Evolutionary conservation across 2,888 invertebrate species (phyloP).

Genomic region (Andricus quercusramuli): DNA sequence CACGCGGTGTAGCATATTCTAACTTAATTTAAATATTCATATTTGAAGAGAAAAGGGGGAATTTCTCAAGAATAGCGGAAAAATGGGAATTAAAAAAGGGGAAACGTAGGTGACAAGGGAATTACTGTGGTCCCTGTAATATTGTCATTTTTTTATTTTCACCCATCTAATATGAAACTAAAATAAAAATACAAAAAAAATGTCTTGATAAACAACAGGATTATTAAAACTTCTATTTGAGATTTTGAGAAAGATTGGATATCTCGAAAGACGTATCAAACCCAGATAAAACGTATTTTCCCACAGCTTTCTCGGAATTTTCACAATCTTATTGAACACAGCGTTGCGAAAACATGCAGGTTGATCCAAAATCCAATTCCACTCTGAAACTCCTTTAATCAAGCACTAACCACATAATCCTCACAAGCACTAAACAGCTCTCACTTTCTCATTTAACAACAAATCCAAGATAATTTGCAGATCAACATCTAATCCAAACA

Average conservation of each 20-base stretch:
- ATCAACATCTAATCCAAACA: slow-evolving; percentile 55
- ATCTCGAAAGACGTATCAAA: not conserved
- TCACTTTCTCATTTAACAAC: slow-evolving; percentile 8
- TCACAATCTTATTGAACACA: not conserved
- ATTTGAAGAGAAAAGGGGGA: too few species aligned
- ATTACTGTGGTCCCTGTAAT: too few species aligned
- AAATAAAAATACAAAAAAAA: not conserved
- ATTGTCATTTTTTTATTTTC: not conserved
- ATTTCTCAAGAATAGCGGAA: too few species aligned
- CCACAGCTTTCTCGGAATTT: not conserved
- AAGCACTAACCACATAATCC: slow-evolving; percentile 1
- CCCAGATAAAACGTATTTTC: not conserved
- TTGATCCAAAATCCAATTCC: slow-evolving; percentile 9
- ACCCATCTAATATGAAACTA: not conserved
- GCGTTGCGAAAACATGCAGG: not conserved
- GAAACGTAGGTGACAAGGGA: too few species aligned
- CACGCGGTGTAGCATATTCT: too few species aligned
- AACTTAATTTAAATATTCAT: too few species aligned
- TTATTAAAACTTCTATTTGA: not conserved
- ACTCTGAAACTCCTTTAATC: not conserved
- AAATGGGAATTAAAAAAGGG: too few species aligned
- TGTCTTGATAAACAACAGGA: not conserved
- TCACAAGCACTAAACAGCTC: not conserved
- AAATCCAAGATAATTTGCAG: slow-evolving; percentile 11
- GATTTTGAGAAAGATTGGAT: not conserved